These are phyloP conservation scores for Ispidina lecontei DNA, from an alignment of 2,797 vertebrate genomes.

Conservation along the genomic window DNA sequence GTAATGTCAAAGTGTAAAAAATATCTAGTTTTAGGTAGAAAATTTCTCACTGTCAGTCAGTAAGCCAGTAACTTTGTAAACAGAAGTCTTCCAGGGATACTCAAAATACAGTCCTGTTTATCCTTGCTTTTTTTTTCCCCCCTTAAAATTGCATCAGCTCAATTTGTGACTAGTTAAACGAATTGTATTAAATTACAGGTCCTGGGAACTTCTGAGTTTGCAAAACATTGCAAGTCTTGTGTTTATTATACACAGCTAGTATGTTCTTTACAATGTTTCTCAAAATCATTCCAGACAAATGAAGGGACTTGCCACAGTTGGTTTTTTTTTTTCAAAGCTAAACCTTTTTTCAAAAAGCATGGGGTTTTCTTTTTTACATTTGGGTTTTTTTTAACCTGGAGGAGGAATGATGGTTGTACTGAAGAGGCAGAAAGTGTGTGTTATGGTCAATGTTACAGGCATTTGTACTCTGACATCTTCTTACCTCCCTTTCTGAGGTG, in stretches of 20 bases:
- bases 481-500: neutral
- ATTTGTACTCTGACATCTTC: neutral
- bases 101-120: neutral
- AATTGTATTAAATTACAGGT: neutral
- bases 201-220: neutral
- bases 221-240: neutral
- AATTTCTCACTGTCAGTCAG: neutral
- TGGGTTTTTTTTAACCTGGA: neutral
- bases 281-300: neutral
- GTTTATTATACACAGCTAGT: neutral
- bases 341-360: neutral
- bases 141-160: neutral
- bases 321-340: neutral
- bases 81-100: neutral
- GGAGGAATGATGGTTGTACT: neutral
- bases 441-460: neutral
- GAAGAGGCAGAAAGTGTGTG: neutral
- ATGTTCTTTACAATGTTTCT: neutral
- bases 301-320: neutral
- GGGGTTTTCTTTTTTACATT: fast-evolving
- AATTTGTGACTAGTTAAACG: slow-evolving; percentile 26
- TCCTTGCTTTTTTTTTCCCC: neutral
- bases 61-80: neutral
- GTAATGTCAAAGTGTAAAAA: neutral
- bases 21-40: neutral